Percentiles rank a stretch among this genome's conserved stretches.
Evolutionary conservation across 1,140 invertebrate genomes (phyloP).

Genomic region (Phenacoccus solenopsis): DNA sequence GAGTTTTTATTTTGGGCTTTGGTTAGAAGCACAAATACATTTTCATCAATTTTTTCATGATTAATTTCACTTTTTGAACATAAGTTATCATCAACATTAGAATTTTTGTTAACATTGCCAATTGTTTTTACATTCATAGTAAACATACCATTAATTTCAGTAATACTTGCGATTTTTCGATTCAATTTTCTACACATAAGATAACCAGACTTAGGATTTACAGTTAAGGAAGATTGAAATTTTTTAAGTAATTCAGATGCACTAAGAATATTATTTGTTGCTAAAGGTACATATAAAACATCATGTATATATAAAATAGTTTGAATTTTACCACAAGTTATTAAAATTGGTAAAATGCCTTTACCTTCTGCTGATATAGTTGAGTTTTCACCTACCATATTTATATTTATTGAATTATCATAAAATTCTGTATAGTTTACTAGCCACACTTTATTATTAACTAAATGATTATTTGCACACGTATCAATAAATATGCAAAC

Average conservation of each 20-base stretch:
- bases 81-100: too few species aligned
- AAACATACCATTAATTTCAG: not conserved
- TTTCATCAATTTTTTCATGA: not conserved
- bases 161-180: not conserved
- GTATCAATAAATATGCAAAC: not conserved
- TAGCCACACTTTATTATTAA: not conserved
- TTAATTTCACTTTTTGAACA: not conserved
- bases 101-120: too few species aligned
- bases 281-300: not conserved
- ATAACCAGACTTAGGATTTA: not conserved
- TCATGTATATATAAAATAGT: not conserved
- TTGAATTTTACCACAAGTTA: not conserved
- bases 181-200: not conserved
- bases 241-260: not conserved
- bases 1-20: not conserved
- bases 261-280: not conserved
- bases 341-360: not conserved
- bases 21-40: not conserved
- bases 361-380: not conserved
- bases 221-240: not conserved
- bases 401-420: not conserved
- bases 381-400: not conserved
- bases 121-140: not conserved
- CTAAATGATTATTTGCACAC: not conserved
- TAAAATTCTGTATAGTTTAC: not conserved